Conservation (phyloP, 2,888 invertebrate genomes). For the Glyphotaelius pellucidus region DNA sequence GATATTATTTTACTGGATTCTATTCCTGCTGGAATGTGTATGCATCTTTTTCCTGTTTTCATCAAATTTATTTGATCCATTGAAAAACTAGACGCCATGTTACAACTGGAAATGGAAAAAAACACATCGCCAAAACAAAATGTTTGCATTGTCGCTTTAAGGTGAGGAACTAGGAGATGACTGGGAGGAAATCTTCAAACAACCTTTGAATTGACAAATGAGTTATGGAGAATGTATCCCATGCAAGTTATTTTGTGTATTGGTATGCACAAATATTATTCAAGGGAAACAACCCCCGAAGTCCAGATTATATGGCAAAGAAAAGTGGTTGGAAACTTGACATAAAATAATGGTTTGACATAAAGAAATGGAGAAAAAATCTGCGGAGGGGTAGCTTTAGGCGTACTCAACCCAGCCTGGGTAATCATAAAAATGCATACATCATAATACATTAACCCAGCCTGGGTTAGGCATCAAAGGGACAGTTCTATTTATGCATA, state of each 20-base stretch:
- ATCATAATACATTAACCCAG: no score
- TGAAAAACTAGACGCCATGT: slow-evolving; percentile 10
- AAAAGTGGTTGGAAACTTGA: neutral
- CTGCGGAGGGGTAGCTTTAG: neutral
- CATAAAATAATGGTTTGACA: neutral
- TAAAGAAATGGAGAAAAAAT: neutral
- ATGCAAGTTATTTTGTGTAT: neutral
- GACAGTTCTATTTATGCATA: neutral
- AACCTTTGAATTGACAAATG: neutral
- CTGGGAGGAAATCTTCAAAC: no score
- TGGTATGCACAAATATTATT: neutral
- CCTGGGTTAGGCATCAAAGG: neutral
- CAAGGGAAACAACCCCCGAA: neutral
- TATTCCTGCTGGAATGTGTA: slow-evolving; percentile 46
- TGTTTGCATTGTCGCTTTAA: neutral
- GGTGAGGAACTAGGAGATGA: neutral
- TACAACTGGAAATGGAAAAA: neutral
- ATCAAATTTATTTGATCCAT: slow-evolving; percentile 52
- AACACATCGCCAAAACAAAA: neutral
- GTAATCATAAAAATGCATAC: no score
- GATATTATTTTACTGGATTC: slow-evolving; percentile 51
- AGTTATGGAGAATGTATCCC: neutral
- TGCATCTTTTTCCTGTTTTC: slow-evolving; percentile 59
- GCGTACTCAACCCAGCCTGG: neutral
- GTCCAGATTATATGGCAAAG: neutral